A percentile compares a stretch with the other conserved stretches of the same genome.
Evolutionary conservation across 2,113 vertebrate genomes (phyloP).

Genomic region (Pedionomus torquatus): DNA sequence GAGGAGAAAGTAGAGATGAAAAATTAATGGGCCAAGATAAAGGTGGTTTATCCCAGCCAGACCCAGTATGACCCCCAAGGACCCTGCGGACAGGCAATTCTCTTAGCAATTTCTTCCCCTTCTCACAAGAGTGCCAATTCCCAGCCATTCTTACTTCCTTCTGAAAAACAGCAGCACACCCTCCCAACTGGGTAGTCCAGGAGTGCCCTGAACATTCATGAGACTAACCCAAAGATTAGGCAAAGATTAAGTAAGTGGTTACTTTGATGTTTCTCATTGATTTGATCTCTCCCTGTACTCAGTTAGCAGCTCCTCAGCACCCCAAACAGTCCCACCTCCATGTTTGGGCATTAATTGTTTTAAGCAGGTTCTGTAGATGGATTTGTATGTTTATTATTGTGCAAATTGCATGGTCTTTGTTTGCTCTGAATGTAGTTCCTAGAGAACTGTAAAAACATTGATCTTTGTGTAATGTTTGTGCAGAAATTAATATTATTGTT

Average conservation of each 20-base stretch:
- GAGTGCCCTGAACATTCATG: background rate
- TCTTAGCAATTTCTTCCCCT: background rate
- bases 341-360: background rate
- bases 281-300: background rate
- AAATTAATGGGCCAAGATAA: background rate
- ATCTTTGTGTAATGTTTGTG: background rate
- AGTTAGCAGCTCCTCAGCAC: background rate
- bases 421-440: background rate
- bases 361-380: background rate
- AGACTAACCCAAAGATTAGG: background rate
- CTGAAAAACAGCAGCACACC: background rate
- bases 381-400: background rate
- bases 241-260: background rate
- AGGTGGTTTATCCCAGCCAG: background rate
- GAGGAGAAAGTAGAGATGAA: background rate
- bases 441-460: background rate
- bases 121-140: background rate
- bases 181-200: background rate
- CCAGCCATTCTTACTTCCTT: background rate
- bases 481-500: background rate
- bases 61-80: background rate
- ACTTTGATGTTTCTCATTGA: background rate
- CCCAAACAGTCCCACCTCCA: background rate
- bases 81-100: background rate
- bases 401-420: background rate